Conservation (phyloP, 1,140 invertebrate species). For the Lamellibrachia luymesi region DNA sequence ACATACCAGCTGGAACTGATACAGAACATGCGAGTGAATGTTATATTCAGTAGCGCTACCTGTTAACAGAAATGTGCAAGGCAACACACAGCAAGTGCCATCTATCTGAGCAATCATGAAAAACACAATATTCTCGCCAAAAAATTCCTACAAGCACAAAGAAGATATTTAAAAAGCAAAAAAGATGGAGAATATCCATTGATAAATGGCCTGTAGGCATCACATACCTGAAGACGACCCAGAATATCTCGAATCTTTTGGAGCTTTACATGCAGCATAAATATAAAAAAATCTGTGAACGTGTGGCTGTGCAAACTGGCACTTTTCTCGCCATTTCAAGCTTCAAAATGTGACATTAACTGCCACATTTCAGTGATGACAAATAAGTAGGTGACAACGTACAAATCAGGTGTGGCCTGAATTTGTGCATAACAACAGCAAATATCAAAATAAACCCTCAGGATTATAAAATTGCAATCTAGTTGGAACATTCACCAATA, state of each 20-base stretch:
- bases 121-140: not conserved
- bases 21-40: not conserved
- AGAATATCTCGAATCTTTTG: constrained; percentile 5
- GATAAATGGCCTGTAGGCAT: not conserved
- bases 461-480: not conserved
- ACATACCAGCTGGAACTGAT: not conserved
- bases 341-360: not conserved
- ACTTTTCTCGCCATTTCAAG: not conserved
- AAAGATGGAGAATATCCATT: not conserved
- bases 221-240: not conserved
- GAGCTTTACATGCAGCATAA: not conserved
- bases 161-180: not conserved
- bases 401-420: not conserved
- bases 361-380: not conserved
- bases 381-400: not conserved
- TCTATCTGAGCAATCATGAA: not conserved
- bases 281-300: not conserved
- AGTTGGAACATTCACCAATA: not conserved
- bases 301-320: not conserved
- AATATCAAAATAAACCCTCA: not conserved
- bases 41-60: not conserved
- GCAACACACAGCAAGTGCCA: not conserved
- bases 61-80: not conserved
- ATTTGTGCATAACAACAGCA: not conserved
- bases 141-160: not conserved